phyloP scores from a whole-genome alignment of 2,888 invertebrate genomes.

The Hydrotaea cyrtoneurina region DNA sequence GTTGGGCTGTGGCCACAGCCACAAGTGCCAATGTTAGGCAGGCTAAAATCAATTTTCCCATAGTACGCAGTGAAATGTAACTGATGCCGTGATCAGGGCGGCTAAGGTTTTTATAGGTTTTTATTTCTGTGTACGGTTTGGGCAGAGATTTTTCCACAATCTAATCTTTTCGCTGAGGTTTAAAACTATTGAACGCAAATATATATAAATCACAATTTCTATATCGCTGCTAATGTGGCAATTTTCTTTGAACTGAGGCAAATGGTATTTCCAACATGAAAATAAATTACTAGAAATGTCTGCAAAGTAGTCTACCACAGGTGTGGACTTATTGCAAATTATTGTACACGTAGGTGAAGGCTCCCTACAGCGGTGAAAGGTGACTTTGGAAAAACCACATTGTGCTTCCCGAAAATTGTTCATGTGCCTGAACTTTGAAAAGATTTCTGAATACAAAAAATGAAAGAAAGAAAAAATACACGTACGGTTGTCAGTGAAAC shows the following conservation, averaged over 20 bases:
- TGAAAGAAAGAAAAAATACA: too few relatives aligned
- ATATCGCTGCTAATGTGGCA: not conserved
- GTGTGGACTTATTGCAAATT: too few relatives aligned
- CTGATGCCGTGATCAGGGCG: not conserved
- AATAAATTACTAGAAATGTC: too few relatives aligned
- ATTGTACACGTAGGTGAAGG: too few relatives aligned
- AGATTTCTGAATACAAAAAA: too few relatives aligned
- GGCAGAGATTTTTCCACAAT: not conserved
- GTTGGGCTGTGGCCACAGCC: constrained; percentile 45
- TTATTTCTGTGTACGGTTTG: not conserved
- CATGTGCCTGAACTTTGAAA: too few relatives aligned
- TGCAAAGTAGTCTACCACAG: too few relatives aligned
- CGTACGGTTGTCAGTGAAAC: too few relatives aligned
- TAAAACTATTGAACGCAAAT: not conserved
- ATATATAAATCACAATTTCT: not conserved
- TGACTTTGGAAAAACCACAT: too few relatives aligned
- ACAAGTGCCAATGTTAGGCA: constrained; percentile 31
- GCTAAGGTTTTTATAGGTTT: not conserved
- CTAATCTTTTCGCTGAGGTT: not conserved
- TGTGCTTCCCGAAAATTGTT: too few relatives aligned
- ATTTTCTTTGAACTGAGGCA: not conserved
- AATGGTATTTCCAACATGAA: too few relatives aligned
- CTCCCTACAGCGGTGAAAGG: too few relatives aligned
- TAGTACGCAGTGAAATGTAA: not conserved
- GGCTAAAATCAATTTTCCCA: constrained; percentile 32